These are phyloP conservation scores for Oreonectes daqikongensis DNA, from an alignment of 2,797 vertebrate genomes.

Conservation along the genomic window DNA sequence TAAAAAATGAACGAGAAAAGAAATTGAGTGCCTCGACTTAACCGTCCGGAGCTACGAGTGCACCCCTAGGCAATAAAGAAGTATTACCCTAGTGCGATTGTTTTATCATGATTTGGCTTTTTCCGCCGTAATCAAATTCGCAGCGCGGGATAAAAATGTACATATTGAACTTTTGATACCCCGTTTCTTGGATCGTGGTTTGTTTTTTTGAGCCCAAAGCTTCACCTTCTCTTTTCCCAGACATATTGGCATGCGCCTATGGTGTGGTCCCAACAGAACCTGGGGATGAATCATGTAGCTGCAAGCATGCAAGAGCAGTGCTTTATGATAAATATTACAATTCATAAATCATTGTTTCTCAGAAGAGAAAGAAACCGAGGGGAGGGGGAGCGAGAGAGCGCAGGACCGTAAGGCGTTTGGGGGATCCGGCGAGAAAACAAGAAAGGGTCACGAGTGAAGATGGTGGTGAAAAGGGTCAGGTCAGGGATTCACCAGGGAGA, in stretches of 20 bases:
- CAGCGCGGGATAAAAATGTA: slow-evolving; percentile 56
- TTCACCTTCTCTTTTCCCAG: slow-evolving; percentile 78
- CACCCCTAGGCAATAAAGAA: slow-evolving; percentile 67
- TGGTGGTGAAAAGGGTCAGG: slow-evolving; percentile 62
- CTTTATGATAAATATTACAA: slow-evolving; percentile 78
- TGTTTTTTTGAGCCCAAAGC: slow-evolving; percentile 69
- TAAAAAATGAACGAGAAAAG: slow-evolving; percentile 63
- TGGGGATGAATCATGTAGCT: slow-evolving; percentile 77
- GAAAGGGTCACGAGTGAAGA: slow-evolving; percentile 57
- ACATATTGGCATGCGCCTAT: slow-evolving; percentile 77
- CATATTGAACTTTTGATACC: slow-evolving; percentile 76
- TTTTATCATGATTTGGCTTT: slow-evolving; percentile 71
- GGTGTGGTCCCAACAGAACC: slow-evolving; percentile 72
- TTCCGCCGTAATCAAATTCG: slow-evolving; percentile 71
- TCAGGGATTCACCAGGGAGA: slow-evolving; percentile 65
- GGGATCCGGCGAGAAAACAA: slow-evolving; percentile 64
- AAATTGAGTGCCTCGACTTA: slow-evolving; percentile 75
- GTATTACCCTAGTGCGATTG: slow-evolving; percentile 70
- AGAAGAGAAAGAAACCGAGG: slow-evolving; percentile 53
- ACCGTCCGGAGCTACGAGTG: slow-evolving; percentile 67
- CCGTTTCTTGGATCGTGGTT: slow-evolving; percentile 70
- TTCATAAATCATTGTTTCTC: slow-evolving; percentile 77
- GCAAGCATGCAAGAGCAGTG: slow-evolving; percentile 70
- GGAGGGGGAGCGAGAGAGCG: slow-evolving; percentile 49
- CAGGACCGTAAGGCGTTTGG: slow-evolving; percentile 58